Conservation (phyloP, 2,113 vertebrate genomes). For the Bambusicola thoracicus region DNA sequence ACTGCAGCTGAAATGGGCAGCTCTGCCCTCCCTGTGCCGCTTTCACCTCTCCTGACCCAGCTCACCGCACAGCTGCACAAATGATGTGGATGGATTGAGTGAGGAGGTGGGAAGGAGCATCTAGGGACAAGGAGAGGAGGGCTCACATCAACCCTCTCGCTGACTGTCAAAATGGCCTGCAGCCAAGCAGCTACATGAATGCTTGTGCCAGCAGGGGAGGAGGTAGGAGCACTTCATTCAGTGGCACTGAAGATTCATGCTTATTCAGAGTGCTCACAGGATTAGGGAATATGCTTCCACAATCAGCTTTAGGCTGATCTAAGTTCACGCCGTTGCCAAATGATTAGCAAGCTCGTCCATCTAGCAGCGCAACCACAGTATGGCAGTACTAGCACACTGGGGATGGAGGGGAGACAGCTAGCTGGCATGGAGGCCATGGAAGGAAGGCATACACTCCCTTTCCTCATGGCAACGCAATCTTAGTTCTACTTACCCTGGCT, state of each 20-base stretch:
- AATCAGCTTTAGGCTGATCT: constrained; percentile 16
- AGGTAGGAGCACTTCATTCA: background rate
- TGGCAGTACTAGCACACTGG: accelerated
- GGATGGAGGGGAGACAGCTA: background rate
- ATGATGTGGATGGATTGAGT: background rate
- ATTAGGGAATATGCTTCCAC: constrained; percentile 31
- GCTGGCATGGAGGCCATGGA: accelerated
- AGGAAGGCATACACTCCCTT: background rate
- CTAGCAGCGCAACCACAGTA: background rate
- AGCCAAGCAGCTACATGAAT: background rate
- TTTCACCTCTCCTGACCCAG: constrained; percentile 53
- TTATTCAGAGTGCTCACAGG: background rate
- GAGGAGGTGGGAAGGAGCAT: constrained; percentile 1
- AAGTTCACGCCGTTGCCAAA: constrained; percentile 9
- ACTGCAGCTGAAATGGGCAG: constrained; percentile 14
- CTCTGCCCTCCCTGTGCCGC: background rate
- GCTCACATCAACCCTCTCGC: background rate
- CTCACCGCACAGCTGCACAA: constrained; percentile 38
- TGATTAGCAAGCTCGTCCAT: background rate
- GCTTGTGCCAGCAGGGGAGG: constrained; percentile 22
- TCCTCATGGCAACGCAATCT: accelerated
- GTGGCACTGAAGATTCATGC: background rate
- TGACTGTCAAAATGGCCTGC: background rate
- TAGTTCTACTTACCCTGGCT: background rate
- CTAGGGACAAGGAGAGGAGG: background rate